Conservation (phyloP, 2,113 vertebrate genomes). For the Neotoma lepida region DNA sequence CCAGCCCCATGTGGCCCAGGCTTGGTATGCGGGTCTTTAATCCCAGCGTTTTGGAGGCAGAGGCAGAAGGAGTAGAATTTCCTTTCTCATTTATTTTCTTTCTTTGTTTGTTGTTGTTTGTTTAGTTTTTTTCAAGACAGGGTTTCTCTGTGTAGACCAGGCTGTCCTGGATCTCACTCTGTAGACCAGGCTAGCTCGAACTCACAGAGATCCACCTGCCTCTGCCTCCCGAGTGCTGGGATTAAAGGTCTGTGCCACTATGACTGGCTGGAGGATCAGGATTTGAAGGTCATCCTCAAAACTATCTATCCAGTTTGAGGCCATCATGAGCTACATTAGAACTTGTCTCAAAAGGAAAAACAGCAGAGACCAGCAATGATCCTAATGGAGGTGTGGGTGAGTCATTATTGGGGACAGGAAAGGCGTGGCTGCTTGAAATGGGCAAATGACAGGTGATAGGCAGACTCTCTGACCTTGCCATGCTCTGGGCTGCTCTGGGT, state of each 20-base stretch:
- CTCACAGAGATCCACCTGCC: too few relatives aligned
- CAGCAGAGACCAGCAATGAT: not conserved
- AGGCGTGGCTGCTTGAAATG: not conserved
- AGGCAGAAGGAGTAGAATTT: not conserved
- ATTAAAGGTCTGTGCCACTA: too few relatives aligned
- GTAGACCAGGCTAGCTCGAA: too few relatives aligned
- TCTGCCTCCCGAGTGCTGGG: too few relatives aligned
- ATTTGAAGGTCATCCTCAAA: not conserved
- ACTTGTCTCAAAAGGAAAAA: not conserved
- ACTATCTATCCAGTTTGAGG: not conserved
- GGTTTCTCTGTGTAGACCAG: too few relatives aligned
- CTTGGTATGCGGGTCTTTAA: not conserved
- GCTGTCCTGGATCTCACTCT: too few relatives aligned
- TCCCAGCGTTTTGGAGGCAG: not conserved
- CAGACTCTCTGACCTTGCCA: not conserved
- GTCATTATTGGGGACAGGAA: not conserved
- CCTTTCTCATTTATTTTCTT: fast-evolving
- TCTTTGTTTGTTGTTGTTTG: too few relatives aligned
- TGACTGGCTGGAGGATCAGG: too few relatives aligned
- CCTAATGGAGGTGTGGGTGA: not conserved
- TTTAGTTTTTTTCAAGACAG: too few relatives aligned
- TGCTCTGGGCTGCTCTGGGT: not conserved
- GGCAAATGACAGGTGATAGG: not conserved
- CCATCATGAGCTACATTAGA: not conserved
- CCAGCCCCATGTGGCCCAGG: too few relatives aligned